Conservation (phyloP, 2,888 invertebrate genomes). For the Anthrax anthrax region DNA sequence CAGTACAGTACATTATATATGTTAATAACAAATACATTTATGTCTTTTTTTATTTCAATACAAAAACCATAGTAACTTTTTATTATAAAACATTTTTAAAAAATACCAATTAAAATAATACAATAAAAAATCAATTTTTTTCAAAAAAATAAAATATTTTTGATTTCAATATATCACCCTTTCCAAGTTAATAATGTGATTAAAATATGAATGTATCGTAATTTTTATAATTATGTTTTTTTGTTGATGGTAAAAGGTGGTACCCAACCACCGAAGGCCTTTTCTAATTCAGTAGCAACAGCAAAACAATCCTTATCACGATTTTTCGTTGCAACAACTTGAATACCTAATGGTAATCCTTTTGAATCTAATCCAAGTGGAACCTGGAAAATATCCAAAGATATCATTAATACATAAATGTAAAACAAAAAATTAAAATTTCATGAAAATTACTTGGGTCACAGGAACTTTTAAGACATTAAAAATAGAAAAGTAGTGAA, state of each 20-base stretch:
- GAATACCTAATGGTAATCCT: constrained; percentile 78
- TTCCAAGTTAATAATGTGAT: too few species aligned
- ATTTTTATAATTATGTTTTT: too few species aligned
- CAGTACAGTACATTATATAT: too few species aligned
- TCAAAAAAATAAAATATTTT: too few species aligned
- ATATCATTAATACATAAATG: not conserved
- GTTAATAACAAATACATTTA: too few species aligned
- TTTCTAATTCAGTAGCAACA: constrained; percentile 78
- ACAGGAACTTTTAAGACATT: constrained; percentile 71
- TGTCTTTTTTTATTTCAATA: too few species aligned
- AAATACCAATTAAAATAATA: too few species aligned
- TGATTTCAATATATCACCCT: too few species aligned
- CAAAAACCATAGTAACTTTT: too few species aligned
- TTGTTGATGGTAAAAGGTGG: constrained; percentile 40
- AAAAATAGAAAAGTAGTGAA: constrained; percentile 71
- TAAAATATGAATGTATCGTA: too few species aligned
- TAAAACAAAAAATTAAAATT: constrained; percentile 8
- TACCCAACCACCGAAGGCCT: constrained; percentile 81
- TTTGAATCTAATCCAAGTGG: constrained; percentile 70
- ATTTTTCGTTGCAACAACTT: constrained; percentile 67
- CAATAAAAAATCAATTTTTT: too few species aligned
- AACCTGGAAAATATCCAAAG: constrained; percentile 24
- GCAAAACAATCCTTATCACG: constrained; percentile 77
- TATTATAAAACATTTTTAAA: too few species aligned
- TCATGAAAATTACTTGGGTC: constrained; percentile 51